Evolutionary conservation across 2,113 vertebrate genomes (phyloP).

Genomic region (Ondatra zibethicus): DNA sequence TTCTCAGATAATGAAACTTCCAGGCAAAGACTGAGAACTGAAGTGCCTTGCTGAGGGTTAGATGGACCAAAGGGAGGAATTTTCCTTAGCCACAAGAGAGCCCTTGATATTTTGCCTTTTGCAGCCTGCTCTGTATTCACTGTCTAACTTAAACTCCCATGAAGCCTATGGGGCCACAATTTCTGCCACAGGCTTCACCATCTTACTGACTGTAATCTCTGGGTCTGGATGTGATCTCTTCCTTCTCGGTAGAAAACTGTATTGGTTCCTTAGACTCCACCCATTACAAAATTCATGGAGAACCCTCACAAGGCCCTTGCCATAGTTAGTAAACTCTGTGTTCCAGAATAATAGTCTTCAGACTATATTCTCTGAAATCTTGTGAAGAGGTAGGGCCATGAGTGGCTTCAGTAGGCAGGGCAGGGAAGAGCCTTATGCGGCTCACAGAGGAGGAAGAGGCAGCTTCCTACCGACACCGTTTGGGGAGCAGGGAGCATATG

Average conservation of each 20-base stretch:
- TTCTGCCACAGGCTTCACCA: not conserved
- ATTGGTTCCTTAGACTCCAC: not conserved
- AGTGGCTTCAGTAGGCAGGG: not conserved
- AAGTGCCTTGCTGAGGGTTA: not conserved
- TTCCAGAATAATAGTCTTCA: not conserved
- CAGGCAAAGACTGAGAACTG: not conserved
- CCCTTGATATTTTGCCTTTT: not conserved
- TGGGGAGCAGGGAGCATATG: not conserved
- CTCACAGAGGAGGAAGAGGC: not conserved
- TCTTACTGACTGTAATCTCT: not conserved
- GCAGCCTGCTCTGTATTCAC: not conserved
- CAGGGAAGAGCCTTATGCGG: not conserved
- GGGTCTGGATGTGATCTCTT: not conserved
- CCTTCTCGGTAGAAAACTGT: not conserved
- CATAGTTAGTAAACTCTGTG: not conserved
- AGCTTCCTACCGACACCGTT: not conserved
- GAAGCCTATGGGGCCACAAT: not conserved
- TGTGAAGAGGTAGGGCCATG: not conserved
- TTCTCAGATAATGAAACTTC: slow-evolving; percentile 17
- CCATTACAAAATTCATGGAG: not conserved
- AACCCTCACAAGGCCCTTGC: not conserved
- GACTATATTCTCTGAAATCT: not conserved
- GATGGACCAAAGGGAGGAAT: not conserved
- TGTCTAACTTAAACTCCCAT: not conserved
- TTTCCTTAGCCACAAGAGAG: not conserved